Evolutionary conservation across 2,888 invertebrate species (phyloP), one percentile per base, ranked within the genome.

Genomic region (Spisula subtruncata): DNA sequence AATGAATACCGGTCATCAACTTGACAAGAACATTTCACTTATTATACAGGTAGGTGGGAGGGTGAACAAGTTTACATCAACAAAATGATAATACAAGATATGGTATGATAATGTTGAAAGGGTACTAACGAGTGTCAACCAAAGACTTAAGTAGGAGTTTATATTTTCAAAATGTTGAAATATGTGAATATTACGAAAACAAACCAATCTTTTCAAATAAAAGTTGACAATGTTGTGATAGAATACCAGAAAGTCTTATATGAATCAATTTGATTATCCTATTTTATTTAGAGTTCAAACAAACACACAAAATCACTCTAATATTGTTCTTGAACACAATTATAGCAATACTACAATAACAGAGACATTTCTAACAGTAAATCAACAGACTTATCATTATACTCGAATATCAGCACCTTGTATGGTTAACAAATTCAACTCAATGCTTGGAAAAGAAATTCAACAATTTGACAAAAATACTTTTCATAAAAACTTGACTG

Each of bases 311-410:
- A 75, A 29, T 14, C 75, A 75, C 35, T 75, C 75, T 18, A 32
- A 75, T 32, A 32, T 75, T 32, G 75, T 35, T 75, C 32, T 75
- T 75, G 75, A 75, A 75, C 75, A 75, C 75, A 75, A 35, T 75
- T 32, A 75, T 35, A 75, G 35, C 75, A 75, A 75, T 32, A 35
- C 75, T 32, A 75, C 35, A 35, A 32, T 75, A 32, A 32, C 35
- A 32, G 35, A 35, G 32, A 75, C 75, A 35, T 18, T 75, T 32
- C 75, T 18, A 75, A 75, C n/a, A n/a, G 25, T 60, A 60, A 32
- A 75, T 35, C 29, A 75, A 75, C 75, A 75, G 32, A 75, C 12
- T 75, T 75, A 75, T 32, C 35, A 35, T 32, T 75, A 75, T 32
- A 14, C 29, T 75, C 12, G 1, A 35, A 2, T 32, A 35, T 32